Base-by-base conservation (phyloP, 2,888 invertebrate species). In the Spisula solida region DNA sequence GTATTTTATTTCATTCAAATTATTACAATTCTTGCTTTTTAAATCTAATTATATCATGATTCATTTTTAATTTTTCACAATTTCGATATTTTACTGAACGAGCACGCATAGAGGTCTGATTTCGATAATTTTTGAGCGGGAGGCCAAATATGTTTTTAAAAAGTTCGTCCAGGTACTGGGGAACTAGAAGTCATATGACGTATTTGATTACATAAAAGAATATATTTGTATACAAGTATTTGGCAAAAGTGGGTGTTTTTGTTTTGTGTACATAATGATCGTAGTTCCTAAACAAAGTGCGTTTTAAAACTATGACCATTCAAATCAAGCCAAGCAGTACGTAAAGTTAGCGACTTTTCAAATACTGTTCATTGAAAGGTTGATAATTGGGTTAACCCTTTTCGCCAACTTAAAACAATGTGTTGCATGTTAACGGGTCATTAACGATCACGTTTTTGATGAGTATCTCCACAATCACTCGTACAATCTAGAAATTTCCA, bases 391-490 rank as follows among this genome's bases (percentile, higher is more conserved):
- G 84, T 55, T 84, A 84, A 78, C 51, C 8, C 16, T 60, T 81
- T 55, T 48, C 20, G 78, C 31, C 78, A 48, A 34, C 48, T 84
- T 66, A 84, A 84, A 84, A 84, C 84, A 84, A 84, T 75, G 78
- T 31, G 29, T 75, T 55, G 55, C 75, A 48, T 78, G 84, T 84
- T 47, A 47, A 82, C 56, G 87, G 87, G 78, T 87, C 87, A 82
- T 87, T 87, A 56, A 75, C 34, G 82, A 51, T n/a, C 75, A 66
- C 25, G 82, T 82, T 75, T n/a, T 78, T 47, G 87, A 87, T 87
- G 75, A 6, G 20, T 78, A 87, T 87, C 86, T 48, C n/a, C 31
- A 51, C 55, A 78, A 87, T 87, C 87, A 31, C 20, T 78, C 31
- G 31, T 78, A 55, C 1, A 82, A 87, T 87, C 87, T 75, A 75